phyloP scores from a whole-genome alignment of 2,888 invertebrate genomes.

The Lasioglossum villosulum region DNA sequence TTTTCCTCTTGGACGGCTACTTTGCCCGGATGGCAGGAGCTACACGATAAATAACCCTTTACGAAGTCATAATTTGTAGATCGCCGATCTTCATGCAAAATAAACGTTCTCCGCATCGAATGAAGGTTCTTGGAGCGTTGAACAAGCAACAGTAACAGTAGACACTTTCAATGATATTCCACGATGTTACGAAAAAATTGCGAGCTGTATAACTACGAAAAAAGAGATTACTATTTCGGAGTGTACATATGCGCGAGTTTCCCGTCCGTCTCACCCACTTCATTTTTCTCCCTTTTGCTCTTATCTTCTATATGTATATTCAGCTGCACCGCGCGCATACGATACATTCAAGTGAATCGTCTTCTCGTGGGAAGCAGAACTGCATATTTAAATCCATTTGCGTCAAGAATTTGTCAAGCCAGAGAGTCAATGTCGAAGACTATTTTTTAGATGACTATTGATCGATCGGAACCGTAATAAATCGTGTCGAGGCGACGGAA shows the following conservation, averaged over 20 bases:
- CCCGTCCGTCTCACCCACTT: not conserved
- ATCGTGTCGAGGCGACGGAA: constrained; percentile 6
- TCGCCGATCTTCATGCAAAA: too few relatives aligned
- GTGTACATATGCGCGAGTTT: not conserved
- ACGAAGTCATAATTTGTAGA: too few relatives aligned
- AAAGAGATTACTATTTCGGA: not conserved
- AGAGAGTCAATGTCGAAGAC: not conserved
- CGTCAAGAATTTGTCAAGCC: constrained; percentile 21
- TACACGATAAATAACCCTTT: not conserved
- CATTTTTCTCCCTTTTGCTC: not conserved
- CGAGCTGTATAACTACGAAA: not conserved
- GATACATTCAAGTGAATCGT: constrained; percentile 8
- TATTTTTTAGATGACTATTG: not conserved
- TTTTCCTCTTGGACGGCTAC: constrained; percentile 6
- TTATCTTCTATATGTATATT: constrained; percentile 45
- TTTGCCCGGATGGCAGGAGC: not conserved
- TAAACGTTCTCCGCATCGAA: not conserved
- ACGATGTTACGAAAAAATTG: not conserved
- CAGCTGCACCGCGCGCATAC: constrained; percentile 35
- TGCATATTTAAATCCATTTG: not conserved
- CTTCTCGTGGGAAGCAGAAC: constrained; percentile 7
- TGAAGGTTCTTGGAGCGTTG: not conserved
- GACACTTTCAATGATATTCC: not conserved
- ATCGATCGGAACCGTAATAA: not conserved
- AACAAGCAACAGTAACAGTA: not conserved